Percentiles rank a stretch among this genome's conserved stretches.
phyloP scores from a whole-genome alignment of 2,797 vertebrate genomes.

The Eurystomus glaucurus region DNA sequence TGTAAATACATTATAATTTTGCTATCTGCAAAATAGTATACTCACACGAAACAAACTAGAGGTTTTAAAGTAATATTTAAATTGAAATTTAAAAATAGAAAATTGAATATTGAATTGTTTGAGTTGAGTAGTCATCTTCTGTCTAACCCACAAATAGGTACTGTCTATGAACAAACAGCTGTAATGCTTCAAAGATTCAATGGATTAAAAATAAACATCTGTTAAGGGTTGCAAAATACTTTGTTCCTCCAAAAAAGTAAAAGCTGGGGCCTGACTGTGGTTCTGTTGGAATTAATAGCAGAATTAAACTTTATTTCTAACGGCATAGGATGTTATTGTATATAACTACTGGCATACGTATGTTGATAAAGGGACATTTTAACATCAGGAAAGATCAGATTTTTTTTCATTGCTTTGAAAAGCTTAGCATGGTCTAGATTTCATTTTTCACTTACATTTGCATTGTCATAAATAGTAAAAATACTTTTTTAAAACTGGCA shows the following conservation, averaged over 20 bases:
- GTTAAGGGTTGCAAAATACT: not conserved
- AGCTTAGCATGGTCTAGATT: not conserved
- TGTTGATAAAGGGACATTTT: not conserved
- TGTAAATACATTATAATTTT: constrained; percentile 1
- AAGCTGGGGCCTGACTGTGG: not conserved
- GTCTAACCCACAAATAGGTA: not conserved
- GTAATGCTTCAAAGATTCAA: not conserved
- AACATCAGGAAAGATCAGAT: not conserved
- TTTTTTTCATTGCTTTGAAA: not conserved
- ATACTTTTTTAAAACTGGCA: not conserved
- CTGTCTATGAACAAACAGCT: not conserved
- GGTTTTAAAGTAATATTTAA: not conserved
- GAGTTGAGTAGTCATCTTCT: not conserved
- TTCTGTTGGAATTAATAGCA: not conserved
- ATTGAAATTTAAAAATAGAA: not conserved
- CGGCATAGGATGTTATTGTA: not conserved
- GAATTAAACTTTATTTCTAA: not conserved
- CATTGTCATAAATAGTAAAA: not conserved
- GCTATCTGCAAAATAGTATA: not conserved
- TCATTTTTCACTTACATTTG: not conserved
- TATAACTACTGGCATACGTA: not conserved
- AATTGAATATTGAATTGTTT: not conserved
- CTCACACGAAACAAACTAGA: not conserved
- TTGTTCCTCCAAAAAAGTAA: not conserved
- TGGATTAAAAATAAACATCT: not conserved